Evolutionary conservation across 2,797 vertebrate species (phyloP).

Genomic region (Novumbra hubbsi): DNA sequence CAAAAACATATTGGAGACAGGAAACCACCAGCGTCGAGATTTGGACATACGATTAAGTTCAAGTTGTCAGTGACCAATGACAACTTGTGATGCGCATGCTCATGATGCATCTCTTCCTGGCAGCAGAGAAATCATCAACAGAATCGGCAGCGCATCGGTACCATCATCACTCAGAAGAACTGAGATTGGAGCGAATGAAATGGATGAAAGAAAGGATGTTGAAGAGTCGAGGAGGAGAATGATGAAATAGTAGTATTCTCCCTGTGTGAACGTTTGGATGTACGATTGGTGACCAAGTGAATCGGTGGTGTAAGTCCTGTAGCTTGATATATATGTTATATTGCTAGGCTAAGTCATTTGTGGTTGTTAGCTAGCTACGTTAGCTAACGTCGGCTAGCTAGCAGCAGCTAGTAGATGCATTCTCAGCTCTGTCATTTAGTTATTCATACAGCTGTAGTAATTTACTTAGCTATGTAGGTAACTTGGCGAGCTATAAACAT

Average conservation of each 20-base stretch:
- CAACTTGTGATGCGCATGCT: slow-evolving; percentile 53
- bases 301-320: slow-evolving; percentile 56
- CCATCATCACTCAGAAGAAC: neutral
- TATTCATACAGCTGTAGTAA: neutral
- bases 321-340: neutral
- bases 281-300: slow-evolving; percentile 48
- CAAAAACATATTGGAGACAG: neutral
- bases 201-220: slow-evolving; percentile 30
- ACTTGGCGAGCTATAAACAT: neutral
- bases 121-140: slow-evolving; percentile 70
- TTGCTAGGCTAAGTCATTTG: slow-evolving; percentile 14
- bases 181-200: slow-evolving; percentile 47
- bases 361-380: slow-evolving; percentile 46
- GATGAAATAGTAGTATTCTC: slow-evolving; percentile 48
- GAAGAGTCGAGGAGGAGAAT: slow-evolving; percentile 49
- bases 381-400: slow-evolving; percentile 45
- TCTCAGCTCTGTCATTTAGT: too few relatives aligned
- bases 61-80: slow-evolving; percentile 20
- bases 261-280: slow-evolving; percentile 42
- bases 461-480: neutral
- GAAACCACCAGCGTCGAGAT: neutral
- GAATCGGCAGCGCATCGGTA: slow-evolving; percentile 42
- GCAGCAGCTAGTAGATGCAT: neutral
- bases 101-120: slow-evolving; percentile 35
- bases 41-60: slow-evolving; percentile 44